Evolutionary conservation across 2,797 vertebrate species (phyloP), one percentile per base, ranked within the genome.

Genomic region (Halcyon leucocephala): DNA sequence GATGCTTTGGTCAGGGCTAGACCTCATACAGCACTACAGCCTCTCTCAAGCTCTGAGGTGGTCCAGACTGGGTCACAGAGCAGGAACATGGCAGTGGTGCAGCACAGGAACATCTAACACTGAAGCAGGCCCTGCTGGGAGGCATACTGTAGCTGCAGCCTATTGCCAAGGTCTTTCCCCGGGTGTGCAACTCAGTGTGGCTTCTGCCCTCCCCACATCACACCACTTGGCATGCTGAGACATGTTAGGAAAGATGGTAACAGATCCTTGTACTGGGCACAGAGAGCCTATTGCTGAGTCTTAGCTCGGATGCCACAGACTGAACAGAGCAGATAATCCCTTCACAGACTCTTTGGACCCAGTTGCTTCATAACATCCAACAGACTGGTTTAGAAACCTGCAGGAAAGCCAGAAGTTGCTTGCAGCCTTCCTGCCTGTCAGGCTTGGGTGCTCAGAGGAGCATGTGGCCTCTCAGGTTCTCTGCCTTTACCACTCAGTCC

Each of bases 211-310:
- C 26, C 61, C 73, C 29, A 29, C 2, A 16, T 52, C 22, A 25
- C 54, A 29, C 28, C 28, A 3, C 41, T 15, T 71, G 65, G 35
- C 64, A 5, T 12, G 28, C 77, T 49, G 52, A 61, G 52, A 61
- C 48, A 5, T 0, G 2, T 33, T 49, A 51, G 65, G 77, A 57
- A 41, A 51, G 41, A 5, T 4, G 10, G 29, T 35, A 31, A 55
- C 37, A 41, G 41, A 14, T 28, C 31, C 39, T 2, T 26, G 0
- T 24, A 20, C 0, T 12, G 22, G 37, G 60, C 28, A 42, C 46
- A 71, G 49, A 83, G 67, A 89, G 46, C 41, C 44, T 31, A 2
- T 84, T 71, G 64, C 54, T 77, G 35, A 61, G 48, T 31, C 64
- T 60, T 41, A 42, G 29, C 37, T 31, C 41, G 55, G 76, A 4